These are phyloP conservation scores for Canis aureus DNA, from an alignment of 2,113 vertebrate species.

Conservation along the genomic window DNA sequence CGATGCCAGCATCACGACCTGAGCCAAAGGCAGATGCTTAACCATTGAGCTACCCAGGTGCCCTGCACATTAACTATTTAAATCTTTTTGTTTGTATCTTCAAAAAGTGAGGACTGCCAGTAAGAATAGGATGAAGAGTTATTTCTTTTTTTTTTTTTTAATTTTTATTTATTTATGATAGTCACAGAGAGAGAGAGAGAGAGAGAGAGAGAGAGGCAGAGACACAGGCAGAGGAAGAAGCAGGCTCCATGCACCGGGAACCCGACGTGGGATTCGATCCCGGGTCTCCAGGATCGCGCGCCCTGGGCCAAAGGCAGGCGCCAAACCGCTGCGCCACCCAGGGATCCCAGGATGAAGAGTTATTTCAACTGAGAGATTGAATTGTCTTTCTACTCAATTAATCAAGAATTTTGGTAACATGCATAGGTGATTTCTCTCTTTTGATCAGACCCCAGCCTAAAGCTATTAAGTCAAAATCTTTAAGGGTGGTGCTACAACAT, in stretches of 20 bases:
- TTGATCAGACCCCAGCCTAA: neutral
- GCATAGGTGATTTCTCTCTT: neutral
- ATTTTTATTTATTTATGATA: no score
- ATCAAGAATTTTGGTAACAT: neutral
- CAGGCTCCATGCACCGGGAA: no score
- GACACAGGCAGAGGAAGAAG: no score
- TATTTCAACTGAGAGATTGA: slow-evolving; percentile 28
- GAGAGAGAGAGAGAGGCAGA: no score
- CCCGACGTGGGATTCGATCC: no score
- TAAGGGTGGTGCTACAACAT: neutral
- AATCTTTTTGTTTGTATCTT: slow-evolving; percentile 1
- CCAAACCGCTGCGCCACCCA: no score
- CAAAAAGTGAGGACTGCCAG: neutral
- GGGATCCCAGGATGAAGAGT: neutral
- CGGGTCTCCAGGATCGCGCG: no score
- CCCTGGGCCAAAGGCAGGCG: no score
- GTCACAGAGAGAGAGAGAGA: no score
- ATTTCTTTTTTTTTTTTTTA: neutral
- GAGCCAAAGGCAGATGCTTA: no score
- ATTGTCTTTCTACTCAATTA: neutral
- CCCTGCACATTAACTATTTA: neutral
- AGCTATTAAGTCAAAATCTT: neutral
- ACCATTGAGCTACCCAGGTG: no score
- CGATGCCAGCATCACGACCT: no score
- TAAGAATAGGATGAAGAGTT: neutral